These are phyloP conservation scores for Etheostoma cragini DNA, from an alignment of 2,113 vertebrate genomes.

Conservation along the genomic window DNA sequence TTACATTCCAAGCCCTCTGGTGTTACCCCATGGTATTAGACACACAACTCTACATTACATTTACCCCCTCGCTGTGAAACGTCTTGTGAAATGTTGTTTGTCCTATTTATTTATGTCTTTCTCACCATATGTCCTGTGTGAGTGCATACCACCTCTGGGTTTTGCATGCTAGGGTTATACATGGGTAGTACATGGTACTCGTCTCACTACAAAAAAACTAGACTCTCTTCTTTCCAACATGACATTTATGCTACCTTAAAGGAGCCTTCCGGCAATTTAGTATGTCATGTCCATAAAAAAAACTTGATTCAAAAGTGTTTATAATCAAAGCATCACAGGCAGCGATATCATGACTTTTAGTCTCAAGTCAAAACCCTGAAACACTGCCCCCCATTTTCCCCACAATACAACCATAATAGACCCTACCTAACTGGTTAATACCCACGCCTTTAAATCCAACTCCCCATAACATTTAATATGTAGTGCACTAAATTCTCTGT, in stretches of 20 bases:
- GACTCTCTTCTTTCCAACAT: neutral
- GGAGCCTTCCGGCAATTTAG: neutral
- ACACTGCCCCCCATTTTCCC: neutral
- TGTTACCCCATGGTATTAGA: constrained; percentile 60
- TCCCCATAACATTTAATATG: neutral
- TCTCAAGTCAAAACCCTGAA: neutral
- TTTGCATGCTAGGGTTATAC: constrained; percentile 70
- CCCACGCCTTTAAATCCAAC: neutral
- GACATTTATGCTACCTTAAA: neutral
- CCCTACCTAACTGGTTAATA: neutral
- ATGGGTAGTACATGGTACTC: constrained; percentile 48
- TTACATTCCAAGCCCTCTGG: constrained; percentile 57
- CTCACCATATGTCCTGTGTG: constrained; percentile 46
- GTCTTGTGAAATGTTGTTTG: constrained; percentile 36
- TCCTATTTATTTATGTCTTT: constrained; percentile 35
- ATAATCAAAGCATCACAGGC: neutral
- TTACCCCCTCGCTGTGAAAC: constrained; percentile 49
- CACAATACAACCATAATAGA: neutral
- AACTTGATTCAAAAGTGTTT: neutral
- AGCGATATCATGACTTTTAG: neutral
- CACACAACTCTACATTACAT: constrained; percentile 33
- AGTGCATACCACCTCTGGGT: constrained; percentile 48
- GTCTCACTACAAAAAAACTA: constrained; percentile 18
- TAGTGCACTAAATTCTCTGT: neutral
- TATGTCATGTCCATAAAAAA: neutral